Evolutionary conservation across 2,797 vertebrate genomes (phyloP), one percentile per base, ranked within the genome.

Genomic region (Syngnathus rostellatus): DNA sequence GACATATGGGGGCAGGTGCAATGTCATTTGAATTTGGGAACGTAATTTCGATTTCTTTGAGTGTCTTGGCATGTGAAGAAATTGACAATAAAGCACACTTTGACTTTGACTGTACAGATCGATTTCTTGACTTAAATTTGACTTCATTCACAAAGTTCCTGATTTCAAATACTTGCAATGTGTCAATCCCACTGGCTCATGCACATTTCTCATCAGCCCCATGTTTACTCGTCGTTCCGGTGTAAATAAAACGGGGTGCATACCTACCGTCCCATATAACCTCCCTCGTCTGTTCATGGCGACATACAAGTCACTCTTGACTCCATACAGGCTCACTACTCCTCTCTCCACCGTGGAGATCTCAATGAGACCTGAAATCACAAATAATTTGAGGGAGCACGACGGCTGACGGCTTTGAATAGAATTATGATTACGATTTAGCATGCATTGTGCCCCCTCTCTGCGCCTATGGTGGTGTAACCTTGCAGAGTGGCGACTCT

Each of bases 261-360:
- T 83, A 96, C 95, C 93, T 90, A 98, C 96, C 76, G 94, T 94
- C 81, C 93, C 91, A 68, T 98, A 98, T 39, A 98, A 81, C 87
- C 92, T 93, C 38, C 95, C 95, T 67, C 92, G 94, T 83, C 80
- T 91, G 89, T 92, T 97, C 96, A 99, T 98, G 74, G 95, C 95
- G 12, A 98, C 75, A 82, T 96, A 98, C 79, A 94, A 80, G 79
- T 89, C 82, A 43, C 93, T 95, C 85, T 79, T 93, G 86, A 97
- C 89, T 68, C 95, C 96, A 17, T 90, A 94, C 19, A 99, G 91
- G 85, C 94, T 97, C 77, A 99, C 93, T 81, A 97, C 93, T 37
- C 95, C 96, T 85, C 95, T 89, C 71, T 95, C 93, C 89, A 98
- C 95, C 3, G 96, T 93, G 54, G 95, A 98, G 87, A 98, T 96